A percentile compares a stretch with the other conserved stretches of the same genome.
phyloP scores from a whole-genome alignment of 2,113 vertebrate species.

The Solenodon paradoxus region DNA sequence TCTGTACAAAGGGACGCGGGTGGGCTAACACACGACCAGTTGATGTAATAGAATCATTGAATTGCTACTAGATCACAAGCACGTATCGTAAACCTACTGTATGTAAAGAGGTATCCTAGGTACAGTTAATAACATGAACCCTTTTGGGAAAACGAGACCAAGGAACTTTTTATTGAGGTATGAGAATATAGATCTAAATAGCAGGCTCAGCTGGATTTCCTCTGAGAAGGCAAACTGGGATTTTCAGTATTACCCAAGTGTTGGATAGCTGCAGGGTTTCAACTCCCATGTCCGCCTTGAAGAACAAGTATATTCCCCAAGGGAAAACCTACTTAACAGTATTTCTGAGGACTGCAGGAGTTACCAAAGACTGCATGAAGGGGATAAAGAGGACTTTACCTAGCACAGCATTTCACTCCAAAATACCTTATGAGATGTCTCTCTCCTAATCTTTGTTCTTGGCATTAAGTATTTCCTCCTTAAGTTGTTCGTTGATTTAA shows the following conservation, averaged over 20 bases:
- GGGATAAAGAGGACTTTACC: not conserved
- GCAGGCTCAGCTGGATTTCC: not conserved
- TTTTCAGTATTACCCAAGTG: not conserved
- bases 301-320: not conserved
- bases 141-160: not conserved
- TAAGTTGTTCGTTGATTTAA: not conserved
- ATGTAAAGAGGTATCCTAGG: not conserved
- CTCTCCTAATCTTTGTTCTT: not conserved
- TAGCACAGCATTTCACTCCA: not conserved
- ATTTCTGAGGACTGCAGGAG: not conserved
- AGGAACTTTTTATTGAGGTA: not conserved
- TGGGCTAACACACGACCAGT: not conserved
- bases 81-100: not conserved
- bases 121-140: not conserved
- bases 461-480: not conserved
- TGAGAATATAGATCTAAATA: not conserved
- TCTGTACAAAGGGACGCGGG: not conserved
- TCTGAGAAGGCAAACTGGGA: not conserved
- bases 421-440: not conserved
- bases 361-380: not conserved
- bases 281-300: not conserved
- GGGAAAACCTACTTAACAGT: not conserved
- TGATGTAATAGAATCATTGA: not conserved
- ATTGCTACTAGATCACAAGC: not conserved
- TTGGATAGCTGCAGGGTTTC: not conserved